Conservation (phyloP, 1,140 invertebrate species). For the Neocloeon triangulifer region DNA sequence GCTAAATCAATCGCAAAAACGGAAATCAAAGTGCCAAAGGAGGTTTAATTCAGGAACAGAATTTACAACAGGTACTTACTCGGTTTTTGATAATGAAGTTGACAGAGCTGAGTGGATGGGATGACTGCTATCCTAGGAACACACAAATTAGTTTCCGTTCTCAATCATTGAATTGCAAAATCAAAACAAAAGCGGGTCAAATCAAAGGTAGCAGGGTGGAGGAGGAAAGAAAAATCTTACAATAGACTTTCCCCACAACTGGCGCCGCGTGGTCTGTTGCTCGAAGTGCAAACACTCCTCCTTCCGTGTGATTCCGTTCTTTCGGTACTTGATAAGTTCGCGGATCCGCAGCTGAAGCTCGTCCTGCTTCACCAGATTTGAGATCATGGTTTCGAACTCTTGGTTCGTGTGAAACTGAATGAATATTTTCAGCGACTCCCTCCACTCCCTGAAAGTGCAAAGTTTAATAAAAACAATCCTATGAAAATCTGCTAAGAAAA, state of each 20-base stretch:
- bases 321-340: conserved; percentile 60
- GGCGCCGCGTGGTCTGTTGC: conserved; percentile 24
- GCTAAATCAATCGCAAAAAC: no score
- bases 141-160: conserved; percentile 3
- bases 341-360: conserved; percentile 57
- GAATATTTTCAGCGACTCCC: conserved; percentile 60
- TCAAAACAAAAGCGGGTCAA: no score
- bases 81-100: conserved; percentile 5
- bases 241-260: conserved; percentile 27
- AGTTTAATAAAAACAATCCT: conserved; percentile 6
- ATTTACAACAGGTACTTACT: conserved; percentile 4
- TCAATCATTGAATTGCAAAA: conserved; percentile 5
- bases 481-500: conserved; percentile 4
- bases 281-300: conserved; percentile 69
- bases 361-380: conserved; percentile 55
- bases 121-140: background rate
- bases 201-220: no score
- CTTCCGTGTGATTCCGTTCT: conserved; percentile 51
- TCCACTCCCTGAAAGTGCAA: conserved; percentile 42
- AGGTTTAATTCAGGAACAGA: background rate
- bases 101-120: no score
- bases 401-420: conserved; percentile 67
- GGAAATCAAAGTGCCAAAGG: no score
- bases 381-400: conserved; percentile 51
- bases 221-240: conserved; percentile 20